Conservation (phyloP, 2,113 vertebrate genomes). For the Nerophis ophidion region DNA sequence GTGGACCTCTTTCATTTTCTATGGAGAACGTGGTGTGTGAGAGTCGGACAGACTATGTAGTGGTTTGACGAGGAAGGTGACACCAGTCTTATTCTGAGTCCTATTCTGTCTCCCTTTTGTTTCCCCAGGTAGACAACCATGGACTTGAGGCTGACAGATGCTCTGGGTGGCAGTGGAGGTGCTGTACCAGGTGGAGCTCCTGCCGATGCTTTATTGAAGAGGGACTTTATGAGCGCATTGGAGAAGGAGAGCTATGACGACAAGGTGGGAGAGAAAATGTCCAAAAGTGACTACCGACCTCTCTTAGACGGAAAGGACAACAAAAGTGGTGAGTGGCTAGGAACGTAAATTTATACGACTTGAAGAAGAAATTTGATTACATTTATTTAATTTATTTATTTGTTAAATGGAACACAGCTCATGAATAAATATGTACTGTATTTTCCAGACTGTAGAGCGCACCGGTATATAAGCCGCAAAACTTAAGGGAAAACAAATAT, state of each 20-base stretch:
- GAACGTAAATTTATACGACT: neutral
- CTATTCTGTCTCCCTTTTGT: neutral
- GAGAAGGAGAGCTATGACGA: slow-evolving; percentile 87
- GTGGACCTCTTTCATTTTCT: too few species aligned
- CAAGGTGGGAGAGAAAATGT: slow-evolving; percentile 85
- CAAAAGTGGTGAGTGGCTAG: slow-evolving; percentile 58
- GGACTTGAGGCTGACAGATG: slow-evolving; percentile 89
- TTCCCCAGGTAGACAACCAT: slow-evolving; percentile 54
- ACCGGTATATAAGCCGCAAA: too few species aligned
- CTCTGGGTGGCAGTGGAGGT: slow-evolving; percentile 74
- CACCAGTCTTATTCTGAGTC: neutral
- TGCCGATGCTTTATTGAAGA: slow-evolving; percentile 75
- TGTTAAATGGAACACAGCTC: too few species aligned
- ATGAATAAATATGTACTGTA: too few species aligned
- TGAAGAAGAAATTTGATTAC: neutral
- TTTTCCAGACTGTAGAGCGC: too few species aligned
- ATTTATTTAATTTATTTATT: too few species aligned
- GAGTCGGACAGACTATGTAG: neutral
- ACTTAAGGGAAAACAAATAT: too few species aligned
- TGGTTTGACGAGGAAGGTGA: neutral
- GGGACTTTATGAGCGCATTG: slow-evolving; percentile 83
- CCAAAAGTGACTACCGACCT: slow-evolving; percentile 86
- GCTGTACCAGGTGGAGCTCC: slow-evolving; percentile 67
- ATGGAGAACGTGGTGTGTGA: too few species aligned
- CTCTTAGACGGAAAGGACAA: slow-evolving; percentile 80